A percentile compares a stretch with the other conserved stretches of the same genome.
phyloP scores from a whole-genome alignment of 2,113 vertebrate species.

The Nyctibius bracteatus region DNA sequence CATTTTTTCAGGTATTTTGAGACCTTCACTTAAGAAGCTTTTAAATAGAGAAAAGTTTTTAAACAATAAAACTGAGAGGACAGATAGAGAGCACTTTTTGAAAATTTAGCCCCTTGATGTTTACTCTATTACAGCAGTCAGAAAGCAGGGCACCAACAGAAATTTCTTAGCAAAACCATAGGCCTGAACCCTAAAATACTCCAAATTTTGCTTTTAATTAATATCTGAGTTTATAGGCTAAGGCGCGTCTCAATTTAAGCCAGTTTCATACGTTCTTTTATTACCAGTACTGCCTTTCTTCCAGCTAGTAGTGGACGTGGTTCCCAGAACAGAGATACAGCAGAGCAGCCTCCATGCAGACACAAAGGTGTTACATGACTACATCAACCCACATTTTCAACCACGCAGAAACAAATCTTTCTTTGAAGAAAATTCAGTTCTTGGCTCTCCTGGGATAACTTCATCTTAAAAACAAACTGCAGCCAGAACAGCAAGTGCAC shows the following conservation, averaged over 20 bases:
- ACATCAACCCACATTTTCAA: neutral
- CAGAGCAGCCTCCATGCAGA: neutral
- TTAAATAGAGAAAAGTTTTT: neutral
- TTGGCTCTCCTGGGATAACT: neutral
- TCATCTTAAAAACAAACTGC: neutral
- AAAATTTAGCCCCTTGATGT: neutral
- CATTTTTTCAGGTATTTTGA: neutral
- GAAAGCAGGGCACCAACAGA: neutral
- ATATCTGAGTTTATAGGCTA: neutral
- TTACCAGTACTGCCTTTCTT: neutral
- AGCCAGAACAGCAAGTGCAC: neutral
- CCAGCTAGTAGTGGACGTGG: accelerated
- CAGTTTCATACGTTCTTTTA: neutral
- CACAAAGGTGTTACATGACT: neutral
- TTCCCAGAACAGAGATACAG: neutral
- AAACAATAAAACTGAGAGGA: neutral
- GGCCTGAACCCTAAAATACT: neutral
- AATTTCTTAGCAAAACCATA: neutral
- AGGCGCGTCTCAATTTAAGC: neutral
- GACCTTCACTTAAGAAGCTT: neutral
- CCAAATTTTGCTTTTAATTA: neutral
- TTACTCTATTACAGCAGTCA: neutral
- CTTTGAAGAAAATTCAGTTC: neutral
- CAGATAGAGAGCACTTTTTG: neutral
- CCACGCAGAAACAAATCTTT: neutral